Conservation (phyloP, 2,113 vertebrate species). For the Sturnus vulgaris region DNA sequence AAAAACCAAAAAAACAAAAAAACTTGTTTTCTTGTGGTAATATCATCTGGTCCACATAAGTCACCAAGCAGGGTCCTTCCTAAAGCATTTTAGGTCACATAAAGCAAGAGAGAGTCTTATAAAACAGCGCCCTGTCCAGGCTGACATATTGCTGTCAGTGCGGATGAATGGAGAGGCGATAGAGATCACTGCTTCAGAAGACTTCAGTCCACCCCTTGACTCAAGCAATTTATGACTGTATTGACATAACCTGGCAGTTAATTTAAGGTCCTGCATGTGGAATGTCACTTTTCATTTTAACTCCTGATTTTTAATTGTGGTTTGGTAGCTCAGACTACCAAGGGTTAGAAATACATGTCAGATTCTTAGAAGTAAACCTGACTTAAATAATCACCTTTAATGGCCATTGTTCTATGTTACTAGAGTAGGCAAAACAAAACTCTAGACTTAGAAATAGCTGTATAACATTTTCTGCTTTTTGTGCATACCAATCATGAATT, state of each 20-base stretch:
- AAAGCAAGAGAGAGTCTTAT: not conserved
- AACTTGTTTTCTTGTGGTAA: not conserved
- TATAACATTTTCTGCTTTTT: not conserved
- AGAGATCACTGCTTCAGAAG: not conserved
- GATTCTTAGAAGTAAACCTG: not conserved
- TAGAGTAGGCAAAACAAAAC: not conserved
- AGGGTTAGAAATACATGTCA: not conserved
- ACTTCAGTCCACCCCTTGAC: not conserved
- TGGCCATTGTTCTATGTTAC: not conserved
- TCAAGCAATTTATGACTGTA: not conserved
- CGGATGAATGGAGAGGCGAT: not conserved
- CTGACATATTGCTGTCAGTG: not conserved
- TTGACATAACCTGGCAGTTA: not conserved
- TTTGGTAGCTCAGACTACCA: not conserved
- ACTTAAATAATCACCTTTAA: not conserved
- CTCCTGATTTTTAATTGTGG: not conserved
- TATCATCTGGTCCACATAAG: not conserved
- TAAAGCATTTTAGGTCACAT: not conserved
- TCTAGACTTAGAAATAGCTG: not conserved
- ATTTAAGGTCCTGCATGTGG: not conserved
- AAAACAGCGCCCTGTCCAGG: not conserved
- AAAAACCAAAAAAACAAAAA: not conserved
- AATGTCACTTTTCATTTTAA: not conserved
- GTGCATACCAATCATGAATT: not conserved
- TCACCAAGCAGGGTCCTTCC: not conserved